Base-by-base conservation (phyloP, 2,797 vertebrate species). In the Vireo griseus region DNA sequence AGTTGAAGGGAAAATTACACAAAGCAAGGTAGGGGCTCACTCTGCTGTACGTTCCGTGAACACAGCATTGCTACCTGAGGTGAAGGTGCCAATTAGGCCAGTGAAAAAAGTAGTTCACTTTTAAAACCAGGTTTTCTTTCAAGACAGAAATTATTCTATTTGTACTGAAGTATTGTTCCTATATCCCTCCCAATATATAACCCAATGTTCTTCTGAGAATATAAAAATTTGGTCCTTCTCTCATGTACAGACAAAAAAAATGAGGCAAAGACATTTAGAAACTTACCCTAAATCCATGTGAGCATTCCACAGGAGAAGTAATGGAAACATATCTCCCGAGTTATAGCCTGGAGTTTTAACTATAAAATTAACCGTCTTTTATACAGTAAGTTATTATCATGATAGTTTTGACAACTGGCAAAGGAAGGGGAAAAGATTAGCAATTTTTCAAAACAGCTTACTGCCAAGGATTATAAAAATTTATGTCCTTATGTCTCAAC, bases 391-490 rank as follows among this genome's bases (percentile, higher is more conserved):
- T 59, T 90, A 94, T 86, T 90, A 88, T 59, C 51, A 55, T 79
- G 66, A 90, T 77, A 80, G 79, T 81, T 94, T 68, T 91, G 94
- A 95, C 87, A 95, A 94, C 90, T 55, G 55, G 83, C 88, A 93
- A 87, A 95, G 69, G 80, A 95, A 77, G 76, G 66, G 67, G 92
- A 94, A 94, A 90, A 95, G 88, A 95, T 93, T 73, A 95, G 76
- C 73, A 90, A 88, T 92, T 94, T 95, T 86, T 90, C 90, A 81
- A 55, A 93, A 81, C 58, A 88, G 55, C 79, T 95, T 90, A 92
- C 69, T 95, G 90, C 71, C 88, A 95, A 90, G 72, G 87, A 94
- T 92, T 94, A 94, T 95, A 67, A 96, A 95, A 96, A 92, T 86
- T 25, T 92, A 94, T 87, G 63, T 92, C 88, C 86, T 96, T 93